A percentile compares a stretch with the other conserved stretches of the same genome.
Evolutionary conservation across 2,113 vertebrate genomes (phyloP).

Genomic region (Sus scrofa): DNA sequence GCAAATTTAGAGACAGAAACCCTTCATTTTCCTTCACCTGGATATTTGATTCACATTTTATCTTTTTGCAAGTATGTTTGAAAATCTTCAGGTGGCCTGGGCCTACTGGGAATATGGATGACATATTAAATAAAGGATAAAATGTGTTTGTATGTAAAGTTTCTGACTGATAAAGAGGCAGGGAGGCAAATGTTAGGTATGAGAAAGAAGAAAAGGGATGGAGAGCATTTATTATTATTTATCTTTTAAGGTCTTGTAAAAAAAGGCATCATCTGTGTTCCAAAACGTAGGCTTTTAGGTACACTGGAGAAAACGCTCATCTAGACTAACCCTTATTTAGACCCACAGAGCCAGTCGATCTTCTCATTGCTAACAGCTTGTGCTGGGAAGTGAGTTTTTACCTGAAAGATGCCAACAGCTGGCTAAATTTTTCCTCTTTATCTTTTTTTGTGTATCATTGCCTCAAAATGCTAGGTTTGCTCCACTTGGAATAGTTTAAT

Average conservation of each 20-base stretch:
- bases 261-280: neutral
- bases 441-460: conserved; percentile 32
- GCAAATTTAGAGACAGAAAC: conserved; percentile 35
- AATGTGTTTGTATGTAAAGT: neutral
- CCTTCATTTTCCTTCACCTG: neutral
- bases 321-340: neutral
- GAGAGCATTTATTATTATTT: neutral
- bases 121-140: neutral
- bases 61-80: neutral
- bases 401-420: neutral
- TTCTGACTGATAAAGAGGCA: neutral
- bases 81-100: neutral
- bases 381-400: neutral
- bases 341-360: neutral
- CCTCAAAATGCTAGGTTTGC: conserved; percentile 24
- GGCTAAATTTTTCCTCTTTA: neutral
- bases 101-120: neutral
- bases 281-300: neutral
- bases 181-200: neutral
- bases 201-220: neutral
- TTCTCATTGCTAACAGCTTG: neutral
- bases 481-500: conserved; percentile 4
- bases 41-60: conserved; percentile 22
- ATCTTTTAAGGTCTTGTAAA: neutral
- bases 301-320: neutral